Conservation (phyloP, 92 coral and sea anemone genomes). For the Heteractis magnifica region DNA sequence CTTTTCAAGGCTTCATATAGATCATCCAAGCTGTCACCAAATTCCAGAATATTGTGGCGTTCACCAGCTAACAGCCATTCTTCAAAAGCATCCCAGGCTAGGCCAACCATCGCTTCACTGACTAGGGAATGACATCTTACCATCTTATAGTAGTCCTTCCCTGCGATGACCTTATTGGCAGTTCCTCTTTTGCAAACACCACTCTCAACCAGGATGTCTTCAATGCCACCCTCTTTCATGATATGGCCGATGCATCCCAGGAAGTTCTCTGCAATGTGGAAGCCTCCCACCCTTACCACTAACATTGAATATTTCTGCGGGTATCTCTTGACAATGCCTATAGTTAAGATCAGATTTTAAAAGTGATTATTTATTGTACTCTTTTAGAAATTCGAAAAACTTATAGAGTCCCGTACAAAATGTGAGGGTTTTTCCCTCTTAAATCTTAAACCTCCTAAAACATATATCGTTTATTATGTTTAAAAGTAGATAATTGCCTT, state of each 20-base stretch:
- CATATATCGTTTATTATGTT: no score
- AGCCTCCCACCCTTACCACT: slow-evolving; percentile 14
- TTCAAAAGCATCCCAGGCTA: slow-evolving; percentile 33
- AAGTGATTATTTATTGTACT: background rate
- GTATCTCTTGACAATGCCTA: slow-evolving; percentile 18
- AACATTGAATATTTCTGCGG: slow-evolving; percentile 19
- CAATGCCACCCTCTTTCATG: slow-evolving; percentile 22
- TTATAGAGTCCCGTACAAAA: no score
- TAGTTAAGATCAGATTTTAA: background rate
- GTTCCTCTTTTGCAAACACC: no score
- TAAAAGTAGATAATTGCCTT: background rate
- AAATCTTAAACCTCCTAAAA: no score
- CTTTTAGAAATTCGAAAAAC: no score
- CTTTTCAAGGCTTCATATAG: slow-evolving; percentile 17
- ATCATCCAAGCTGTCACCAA: slow-evolving; percentile 21
- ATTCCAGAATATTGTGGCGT: slow-evolving; percentile 19
- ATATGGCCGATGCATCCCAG: slow-evolving; percentile 14
- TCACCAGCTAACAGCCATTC: slow-evolving; percentile 3
- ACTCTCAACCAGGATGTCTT: slow-evolving; percentile 6
- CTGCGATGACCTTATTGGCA: slow-evolving; percentile 6
- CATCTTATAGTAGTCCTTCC: slow-evolving; percentile 26
- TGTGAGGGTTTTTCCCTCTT: no score
- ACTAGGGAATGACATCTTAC: slow-evolving; percentile 21
- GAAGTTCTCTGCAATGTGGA: slow-evolving; percentile 36
- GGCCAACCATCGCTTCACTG: slow-evolving; percentile 33